Conservation (phyloP, 1,140 invertebrate genomes). For the Archivesica marissinica region DNA sequence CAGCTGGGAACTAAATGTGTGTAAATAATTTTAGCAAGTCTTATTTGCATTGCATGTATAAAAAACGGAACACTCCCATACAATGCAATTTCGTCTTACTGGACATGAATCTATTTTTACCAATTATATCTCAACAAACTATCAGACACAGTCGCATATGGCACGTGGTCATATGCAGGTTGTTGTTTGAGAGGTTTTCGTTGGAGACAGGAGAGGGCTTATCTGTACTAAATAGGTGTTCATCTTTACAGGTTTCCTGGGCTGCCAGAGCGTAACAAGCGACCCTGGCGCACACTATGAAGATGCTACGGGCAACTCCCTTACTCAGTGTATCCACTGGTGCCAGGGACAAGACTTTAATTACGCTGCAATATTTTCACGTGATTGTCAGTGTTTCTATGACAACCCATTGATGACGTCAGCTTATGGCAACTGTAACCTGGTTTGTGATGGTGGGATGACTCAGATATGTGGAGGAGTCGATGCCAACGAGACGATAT, state of each 20-base stretch:
- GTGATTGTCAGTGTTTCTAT: conserved; percentile 10
- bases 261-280: neutral
- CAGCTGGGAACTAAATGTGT: no score
- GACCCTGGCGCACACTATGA: neutral
- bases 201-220: no score
- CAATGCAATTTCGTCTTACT: no score
- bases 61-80: no score
- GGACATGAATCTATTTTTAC: no score
- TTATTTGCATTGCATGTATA: no score
- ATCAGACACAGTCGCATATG: no score
- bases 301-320: neutral
- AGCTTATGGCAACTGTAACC: neutral
- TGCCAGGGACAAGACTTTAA: conserved; percentile 3
- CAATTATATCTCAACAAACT: no score
- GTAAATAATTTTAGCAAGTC: no score
- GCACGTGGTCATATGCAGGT: no score
- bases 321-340: conserved; percentile 28
- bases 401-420: neutral
- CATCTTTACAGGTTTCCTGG: neutral
- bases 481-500: neutral
- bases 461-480: conserved; percentile 26
- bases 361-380: neutral
- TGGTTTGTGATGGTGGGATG: neutral
- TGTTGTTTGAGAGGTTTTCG: no score
- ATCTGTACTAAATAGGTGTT: neutral